Evolutionary conservation across 2,113 vertebrate species (phyloP).

Genomic region (Pomatorhinus ruficollis): DNA sequence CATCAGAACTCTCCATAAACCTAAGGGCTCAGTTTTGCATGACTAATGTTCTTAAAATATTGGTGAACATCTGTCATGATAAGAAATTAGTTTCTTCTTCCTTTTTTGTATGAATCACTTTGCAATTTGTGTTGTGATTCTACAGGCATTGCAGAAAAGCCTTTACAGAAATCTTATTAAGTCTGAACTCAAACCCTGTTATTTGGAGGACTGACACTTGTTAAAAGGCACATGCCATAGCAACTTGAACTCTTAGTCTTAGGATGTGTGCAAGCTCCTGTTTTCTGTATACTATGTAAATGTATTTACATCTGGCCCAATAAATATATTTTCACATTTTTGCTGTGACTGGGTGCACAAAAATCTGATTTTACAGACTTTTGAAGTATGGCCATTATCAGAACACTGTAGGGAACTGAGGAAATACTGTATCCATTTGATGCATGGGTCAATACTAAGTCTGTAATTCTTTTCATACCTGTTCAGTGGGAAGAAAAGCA

Average conservation of each 20-base stretch:
- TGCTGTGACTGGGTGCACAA: background rate
- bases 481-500: background rate
- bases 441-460: fast-evolving
- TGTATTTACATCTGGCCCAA: background rate
- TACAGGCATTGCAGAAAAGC: background rate
- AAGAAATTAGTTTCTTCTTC: background rate
- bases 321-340: background rate
- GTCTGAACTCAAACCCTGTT: background rate
- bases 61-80: background rate
- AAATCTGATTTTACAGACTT: background rate
- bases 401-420: background rate
- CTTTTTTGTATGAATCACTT: background rate
- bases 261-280: background rate
- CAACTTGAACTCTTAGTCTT: background rate
- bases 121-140: background rate
- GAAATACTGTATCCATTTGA: background rate
- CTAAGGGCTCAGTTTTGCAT: background rate
- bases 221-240: background rate
- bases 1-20: background rate
- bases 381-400: background rate
- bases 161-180: background rate
- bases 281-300: background rate
- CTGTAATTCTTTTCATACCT: background rate
- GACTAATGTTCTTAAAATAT: background rate
- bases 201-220: background rate